Evolutionary conservation across 2,888 invertebrate species (phyloP).

Genomic region (Drosophila mayaguana): DNA sequence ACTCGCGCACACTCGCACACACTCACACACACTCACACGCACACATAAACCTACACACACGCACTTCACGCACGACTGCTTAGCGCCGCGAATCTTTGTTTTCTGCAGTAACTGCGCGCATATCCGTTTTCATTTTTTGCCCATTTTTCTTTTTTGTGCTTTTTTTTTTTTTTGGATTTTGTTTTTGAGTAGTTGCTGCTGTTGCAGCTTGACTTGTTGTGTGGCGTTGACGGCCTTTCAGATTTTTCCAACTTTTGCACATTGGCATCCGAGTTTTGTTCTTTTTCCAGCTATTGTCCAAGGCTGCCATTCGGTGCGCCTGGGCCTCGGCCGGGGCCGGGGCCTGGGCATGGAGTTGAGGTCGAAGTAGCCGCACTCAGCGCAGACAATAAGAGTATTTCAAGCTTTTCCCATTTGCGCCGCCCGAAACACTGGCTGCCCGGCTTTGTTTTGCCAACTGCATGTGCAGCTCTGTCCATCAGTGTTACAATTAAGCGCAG

Average conservation of each 20-base stretch:
- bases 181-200: conserved; percentile 13
- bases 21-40: conserved; percentile 9
- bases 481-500: conserved; percentile 56
- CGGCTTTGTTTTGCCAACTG: conserved; percentile 58
- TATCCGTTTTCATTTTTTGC: conserved; percentile 51
- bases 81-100: conserved; percentile 78
- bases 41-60: conserved; percentile 33
- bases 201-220: conserved; percentile 45
- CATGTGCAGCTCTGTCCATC: conserved; percentile 55
- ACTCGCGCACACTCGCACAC: conserved; percentile 19
- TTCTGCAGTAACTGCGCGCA: conserved; percentile 73
- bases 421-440: conserved; percentile 32
- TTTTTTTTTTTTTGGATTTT: conserved; percentile 1
- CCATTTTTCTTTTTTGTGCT: conserved; percentile 1
- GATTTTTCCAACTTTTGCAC: conserved; percentile 73
- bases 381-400: conserved; percentile 67
- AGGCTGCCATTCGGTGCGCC: conserved; percentile 22
- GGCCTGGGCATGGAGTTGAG: conserved; percentile 9
- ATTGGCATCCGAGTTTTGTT: conserved; percentile 67
- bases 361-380: conserved; percentile 38
- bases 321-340: conserved; percentile 16
- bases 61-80: conserved; percentile 76
- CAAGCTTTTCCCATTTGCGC: conserved; percentile 45
- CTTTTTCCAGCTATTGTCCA: conserved; percentile 52
- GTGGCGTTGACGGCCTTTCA: conserved; percentile 74